phyloP scores from a whole-genome alignment of 92 coral and sea anemone genomes.

The Isaurus tuberculatus region DNA sequence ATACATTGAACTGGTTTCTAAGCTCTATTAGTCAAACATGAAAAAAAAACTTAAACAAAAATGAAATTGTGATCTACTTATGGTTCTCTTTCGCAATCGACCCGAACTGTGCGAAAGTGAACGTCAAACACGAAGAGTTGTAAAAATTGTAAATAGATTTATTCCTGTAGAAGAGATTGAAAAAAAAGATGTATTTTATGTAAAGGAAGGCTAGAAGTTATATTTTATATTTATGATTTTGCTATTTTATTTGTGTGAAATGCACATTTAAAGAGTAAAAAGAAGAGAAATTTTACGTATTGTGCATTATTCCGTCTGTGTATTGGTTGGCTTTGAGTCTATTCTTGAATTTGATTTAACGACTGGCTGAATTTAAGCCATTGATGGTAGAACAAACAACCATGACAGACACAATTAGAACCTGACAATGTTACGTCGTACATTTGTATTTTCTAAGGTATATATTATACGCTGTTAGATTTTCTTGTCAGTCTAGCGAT shows the following conservation, averaged over 20 bases:
- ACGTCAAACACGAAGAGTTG: constrained; percentile 19
- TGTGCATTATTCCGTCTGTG: background rate
- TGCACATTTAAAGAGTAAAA: constrained; percentile 53
- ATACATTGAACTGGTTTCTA: constrained; percentile 27
- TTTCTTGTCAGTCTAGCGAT: background rate
- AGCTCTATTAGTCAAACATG: constrained; percentile 3
- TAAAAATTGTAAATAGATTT: constrained; percentile 51
- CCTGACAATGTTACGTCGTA: background rate
- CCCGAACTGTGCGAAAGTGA: background rate
- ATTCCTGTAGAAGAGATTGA: constrained; percentile 49
- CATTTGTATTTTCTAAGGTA: background rate
- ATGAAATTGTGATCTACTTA: background rate
- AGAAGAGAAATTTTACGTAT: background rate
- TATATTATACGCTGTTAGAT: background rate
- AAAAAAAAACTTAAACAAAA: background rate
- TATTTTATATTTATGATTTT: constrained; percentile 65
- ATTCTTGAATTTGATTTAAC: background rate
- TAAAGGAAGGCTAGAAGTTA: constrained; percentile 71
- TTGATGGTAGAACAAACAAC: background rate
- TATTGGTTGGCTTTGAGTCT: background rate
- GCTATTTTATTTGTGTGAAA: constrained; percentile 69
- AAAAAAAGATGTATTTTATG: constrained; percentile 87
- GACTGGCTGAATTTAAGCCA: background rate
- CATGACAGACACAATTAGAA: background rate
- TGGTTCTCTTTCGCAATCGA: constrained; percentile 24